Evolutionary conservation across 1,140 invertebrate species (phyloP), one percentile per base, ranked within the genome.

Genomic region (Polyergus mexicanus): DNA sequence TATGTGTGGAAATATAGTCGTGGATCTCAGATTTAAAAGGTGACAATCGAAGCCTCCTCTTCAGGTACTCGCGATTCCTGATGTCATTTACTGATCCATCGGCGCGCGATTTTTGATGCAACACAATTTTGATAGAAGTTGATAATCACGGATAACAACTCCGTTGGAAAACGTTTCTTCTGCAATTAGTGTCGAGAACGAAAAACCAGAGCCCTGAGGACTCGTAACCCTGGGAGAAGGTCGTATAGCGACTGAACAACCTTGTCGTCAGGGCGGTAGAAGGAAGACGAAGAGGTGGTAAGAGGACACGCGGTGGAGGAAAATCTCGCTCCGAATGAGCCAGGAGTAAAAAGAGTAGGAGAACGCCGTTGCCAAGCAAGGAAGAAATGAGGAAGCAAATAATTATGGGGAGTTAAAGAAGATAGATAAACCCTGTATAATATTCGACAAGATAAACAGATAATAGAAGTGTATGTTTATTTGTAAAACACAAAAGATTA

Each of bases 161-260:
- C 28, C 1, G 66, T n/a, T 1, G n/a, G 5, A 19, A 35, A 80
- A 41, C 16, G 25, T 7, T 71, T 54, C 7, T 35, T 35, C 16
- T 68, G n/a, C 56, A 22, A 77, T 89, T 35, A 25, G 16, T 54
- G 51, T 32, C 32, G 11, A 72, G 68, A 38, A 47, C 6, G 16
- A 68, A 74, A 44, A 60, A 74, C 62, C 60, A 10, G 38, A 66
- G 38, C 13, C 72, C 22, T 32, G 68, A 47, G 66, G 56, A 16
- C 60, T 76, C 62, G 71, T 71, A 83, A 80, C 68, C 71, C 81
- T 77, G 86, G 28, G 47, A 60, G 89, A 90, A 87, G 81, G 81
- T 89, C 89, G 78, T 81, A 38, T 85, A 38, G 66, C 86, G 84
- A 91, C 90, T 91, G 90, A 91, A 62, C 77, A 78, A 63, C 80